These are phyloP conservation scores for Nemoura dubitans DNA, from an alignment of 2,888 invertebrate genomes.

Conservation along the genomic window DNA sequence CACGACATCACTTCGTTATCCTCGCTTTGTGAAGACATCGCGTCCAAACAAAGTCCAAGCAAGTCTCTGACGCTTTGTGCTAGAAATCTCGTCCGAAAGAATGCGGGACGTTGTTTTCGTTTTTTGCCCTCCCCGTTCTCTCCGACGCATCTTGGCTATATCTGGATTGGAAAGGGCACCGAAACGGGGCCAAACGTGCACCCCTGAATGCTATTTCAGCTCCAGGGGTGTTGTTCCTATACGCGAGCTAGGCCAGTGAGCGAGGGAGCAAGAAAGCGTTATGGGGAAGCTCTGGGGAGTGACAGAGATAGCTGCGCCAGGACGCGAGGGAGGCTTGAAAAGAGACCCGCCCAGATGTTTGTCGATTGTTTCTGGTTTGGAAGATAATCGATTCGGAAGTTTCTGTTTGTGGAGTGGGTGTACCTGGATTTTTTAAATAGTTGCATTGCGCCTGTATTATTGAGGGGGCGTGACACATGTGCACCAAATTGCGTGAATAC, in stretches of 20 bases:
- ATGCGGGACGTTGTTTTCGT: not conserved
- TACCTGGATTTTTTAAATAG: no score
- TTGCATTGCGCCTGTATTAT: no score
- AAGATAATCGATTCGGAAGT: not conserved
- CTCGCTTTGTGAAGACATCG: not conserved
- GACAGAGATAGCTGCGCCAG: not conserved
- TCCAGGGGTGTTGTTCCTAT: not conserved
- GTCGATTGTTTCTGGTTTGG: not conserved
- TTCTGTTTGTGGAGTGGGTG: not conserved
- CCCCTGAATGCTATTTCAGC: not conserved
- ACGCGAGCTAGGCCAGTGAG: no score
- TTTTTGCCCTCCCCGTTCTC: not conserved
- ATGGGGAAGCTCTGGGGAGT: not conserved
- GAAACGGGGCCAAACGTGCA: not conserved
- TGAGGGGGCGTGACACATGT: no score
- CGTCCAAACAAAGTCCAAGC: not conserved
- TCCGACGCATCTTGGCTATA: not conserved
- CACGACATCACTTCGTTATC: not conserved
- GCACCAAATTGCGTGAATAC: no score
- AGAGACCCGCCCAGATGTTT: not conserved
- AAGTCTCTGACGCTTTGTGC: not conserved
- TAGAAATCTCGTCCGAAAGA: not conserved
- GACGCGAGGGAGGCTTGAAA: not conserved
- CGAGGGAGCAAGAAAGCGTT: not conserved
- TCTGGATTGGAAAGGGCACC: not conserved